Percentiles rank a stretch among this genome's conserved stretches.
Evolutionary conservation across 92 coral and sea anemone species (phyloP).

Genomic region (Epizoanthus stellaris): DNA sequence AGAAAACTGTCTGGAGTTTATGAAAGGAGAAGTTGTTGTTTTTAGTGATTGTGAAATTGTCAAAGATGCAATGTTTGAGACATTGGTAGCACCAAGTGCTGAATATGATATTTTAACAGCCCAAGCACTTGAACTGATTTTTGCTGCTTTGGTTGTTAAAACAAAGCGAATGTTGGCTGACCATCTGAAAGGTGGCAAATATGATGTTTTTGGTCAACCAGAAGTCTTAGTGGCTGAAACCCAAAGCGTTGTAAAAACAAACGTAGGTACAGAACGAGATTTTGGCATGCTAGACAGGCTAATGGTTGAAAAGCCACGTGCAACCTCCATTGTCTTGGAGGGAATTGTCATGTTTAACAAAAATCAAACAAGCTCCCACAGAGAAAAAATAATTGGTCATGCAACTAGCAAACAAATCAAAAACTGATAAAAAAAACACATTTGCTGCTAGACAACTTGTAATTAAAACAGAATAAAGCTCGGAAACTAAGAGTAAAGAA

Average conservation of each 20-base stretch:
- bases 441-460: constrained; percentile 24
- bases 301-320: constrained; percentile 31
- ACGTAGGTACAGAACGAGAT: constrained; percentile 47
- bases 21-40: constrained; percentile 49
- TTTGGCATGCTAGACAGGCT: constrained; percentile 51
- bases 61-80: constrained; percentile 43
- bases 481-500: constrained; percentile 46
- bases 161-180: constrained; percentile 48
- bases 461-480: constrained; percentile 38
- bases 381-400: constrained; percentile 42
- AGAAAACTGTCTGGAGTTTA: constrained; percentile 28
- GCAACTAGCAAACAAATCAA: constrained; percentile 34
- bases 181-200: constrained; percentile 55
- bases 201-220: not conserved
- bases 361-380: constrained; percentile 24
- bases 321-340: constrained; percentile 41
- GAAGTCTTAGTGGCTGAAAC: constrained; percentile 10
- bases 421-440: constrained; percentile 24
- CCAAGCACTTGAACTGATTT: constrained; percentile 52
- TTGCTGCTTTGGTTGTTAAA: constrained; percentile 50
- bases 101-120: constrained; percentile 49
- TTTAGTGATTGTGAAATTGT: constrained; percentile 33
- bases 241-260: constrained; percentile 16
- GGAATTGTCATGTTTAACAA: constrained; percentile 48
- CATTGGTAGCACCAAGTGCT: constrained; percentile 41